A percentile compares a stretch with the other conserved stretches of the same genome.
These are phyloP conservation scores for Erythrocercus mccallii DNA, from an alignment of 2,113 vertebrate genomes.

Conservation along the genomic window DNA sequence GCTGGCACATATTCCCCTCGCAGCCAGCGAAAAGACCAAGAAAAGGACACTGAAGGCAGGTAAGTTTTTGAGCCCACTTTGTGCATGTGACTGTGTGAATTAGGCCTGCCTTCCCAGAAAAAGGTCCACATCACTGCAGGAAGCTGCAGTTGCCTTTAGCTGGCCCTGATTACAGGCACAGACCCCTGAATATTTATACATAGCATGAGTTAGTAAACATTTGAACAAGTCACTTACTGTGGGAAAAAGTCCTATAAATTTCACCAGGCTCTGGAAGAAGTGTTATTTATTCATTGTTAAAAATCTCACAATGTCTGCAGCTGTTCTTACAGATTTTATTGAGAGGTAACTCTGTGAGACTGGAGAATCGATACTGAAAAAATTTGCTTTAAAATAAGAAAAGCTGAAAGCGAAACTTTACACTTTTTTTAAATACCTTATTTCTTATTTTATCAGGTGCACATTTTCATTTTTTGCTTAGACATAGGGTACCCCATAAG, in stretches of 20 bases:
- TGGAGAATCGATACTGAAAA: neutral
- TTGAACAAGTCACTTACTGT: conserved; percentile 18
- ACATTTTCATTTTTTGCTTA: neutral
- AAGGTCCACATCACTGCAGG: neutral
- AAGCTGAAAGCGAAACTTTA: neutral
- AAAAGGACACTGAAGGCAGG: neutral
- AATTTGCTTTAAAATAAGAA: neutral
- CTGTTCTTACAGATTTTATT: conserved; percentile 27
- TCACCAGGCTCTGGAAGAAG: conserved; percentile 2
- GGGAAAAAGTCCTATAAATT: conserved; percentile 49
- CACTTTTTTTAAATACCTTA: neutral
- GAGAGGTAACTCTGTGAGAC: neutral
- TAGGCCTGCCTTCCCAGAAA: neutral
- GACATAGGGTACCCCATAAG: accelerated
- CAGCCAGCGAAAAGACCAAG: neutral
- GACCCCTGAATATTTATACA: neutral
- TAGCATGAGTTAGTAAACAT: conserved; percentile 10
- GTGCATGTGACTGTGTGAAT: accelerated
- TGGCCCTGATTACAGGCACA: neutral
- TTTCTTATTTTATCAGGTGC: conserved; percentile 21
- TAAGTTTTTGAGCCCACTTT: neutral
- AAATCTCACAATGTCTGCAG: conserved; percentile 34
- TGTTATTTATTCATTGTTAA: conserved; percentile 48
- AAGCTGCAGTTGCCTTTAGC: neutral
- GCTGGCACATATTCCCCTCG: accelerated